phyloP scores from a whole-genome alignment of 2,797 vertebrate species.

The Benthosema pterotum region DNA sequence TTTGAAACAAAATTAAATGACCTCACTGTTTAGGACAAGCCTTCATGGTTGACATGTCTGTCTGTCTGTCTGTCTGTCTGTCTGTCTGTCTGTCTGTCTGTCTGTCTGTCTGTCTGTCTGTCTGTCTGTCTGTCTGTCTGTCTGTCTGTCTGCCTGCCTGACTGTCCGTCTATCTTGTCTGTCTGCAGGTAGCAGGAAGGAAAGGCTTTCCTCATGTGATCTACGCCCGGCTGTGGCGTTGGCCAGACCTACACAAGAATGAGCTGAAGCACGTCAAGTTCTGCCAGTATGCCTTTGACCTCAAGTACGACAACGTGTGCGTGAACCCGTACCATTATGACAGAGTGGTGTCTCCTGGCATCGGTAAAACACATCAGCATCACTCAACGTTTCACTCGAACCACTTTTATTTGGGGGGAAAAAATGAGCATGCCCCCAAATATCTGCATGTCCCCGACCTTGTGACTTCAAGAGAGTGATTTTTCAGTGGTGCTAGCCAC shows the following conservation, averaged over 20 bases:
- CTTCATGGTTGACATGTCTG: neutral
- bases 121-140: slow-evolving; percentile 1
- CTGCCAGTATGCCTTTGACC: slow-evolving; percentile 87
- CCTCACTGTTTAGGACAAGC: no score
- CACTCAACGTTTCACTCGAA: neutral
- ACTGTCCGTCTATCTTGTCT: no score
- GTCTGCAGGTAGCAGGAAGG: slow-evolving; percentile 78
- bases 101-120: neutral
- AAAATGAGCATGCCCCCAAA: no score
- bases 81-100: neutral
- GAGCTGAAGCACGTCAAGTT: slow-evolving; percentile 84
- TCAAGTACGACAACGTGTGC: slow-evolving; percentile 86
- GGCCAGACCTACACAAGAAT: slow-evolving; percentile 87
- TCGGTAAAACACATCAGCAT: slow-evolving; percentile 59
- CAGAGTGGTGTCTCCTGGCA: slow-evolving; percentile 77
- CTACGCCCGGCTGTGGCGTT: slow-evolving; percentile 84
- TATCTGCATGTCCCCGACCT: no score
- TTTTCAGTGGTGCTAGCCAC: no score
- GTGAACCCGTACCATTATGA: slow-evolving; percentile 88
- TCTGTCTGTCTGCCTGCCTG: no score
- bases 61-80: neutral
- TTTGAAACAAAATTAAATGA: no score
- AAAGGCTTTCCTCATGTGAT: slow-evolving; percentile 86
- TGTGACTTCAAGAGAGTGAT: no score
- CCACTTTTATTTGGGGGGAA: no score